A percentile compares a stretch with the other conserved stretches of the same genome.
phyloP scores from a whole-genome alignment of 1,140 invertebrate species.

The Reticulitermes speratus region DNA sequence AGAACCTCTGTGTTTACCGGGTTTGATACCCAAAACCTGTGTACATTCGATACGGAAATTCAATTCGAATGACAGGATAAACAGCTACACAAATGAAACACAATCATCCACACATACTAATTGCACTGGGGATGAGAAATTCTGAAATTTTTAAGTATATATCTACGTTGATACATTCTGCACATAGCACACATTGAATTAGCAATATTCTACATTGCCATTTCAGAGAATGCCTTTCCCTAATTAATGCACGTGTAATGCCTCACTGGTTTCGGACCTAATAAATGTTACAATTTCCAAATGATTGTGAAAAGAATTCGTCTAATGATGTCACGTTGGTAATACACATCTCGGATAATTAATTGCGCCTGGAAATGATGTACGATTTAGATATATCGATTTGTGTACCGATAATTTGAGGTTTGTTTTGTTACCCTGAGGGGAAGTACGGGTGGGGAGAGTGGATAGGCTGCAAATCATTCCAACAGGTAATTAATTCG shows the following conservation, averaged over 20 bases:
- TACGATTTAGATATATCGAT: not conserved
- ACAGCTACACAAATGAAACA: not conserved
- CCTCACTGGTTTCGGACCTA: not conserved
- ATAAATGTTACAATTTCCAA: not conserved
- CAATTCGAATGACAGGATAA: not conserved
- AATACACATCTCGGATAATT: not conserved
- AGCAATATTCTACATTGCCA: not conserved
- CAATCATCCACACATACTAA: not conserved
- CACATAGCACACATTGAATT: not conserved
- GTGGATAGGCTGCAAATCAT: not conserved
- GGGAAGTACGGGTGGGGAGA: not conserved
- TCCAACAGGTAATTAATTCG: constrained; percentile 16
- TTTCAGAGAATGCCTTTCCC: not conserved
- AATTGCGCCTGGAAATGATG: constrained; percentile 6
- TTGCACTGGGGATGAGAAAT: not conserved
- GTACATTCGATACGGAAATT: not conserved
- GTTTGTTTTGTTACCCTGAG: not conserved
- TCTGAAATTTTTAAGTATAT: not conserved
- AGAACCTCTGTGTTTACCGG: not conserved
- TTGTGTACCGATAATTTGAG: constrained; percentile 5
- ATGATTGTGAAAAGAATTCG: not conserved
- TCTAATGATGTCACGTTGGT: not conserved
- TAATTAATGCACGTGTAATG: not conserved
- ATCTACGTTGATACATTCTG: not conserved
- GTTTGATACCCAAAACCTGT: not conserved